phyloP scores from a whole-genome alignment of 2,888 invertebrate genomes.

The Cephalotes varians region DNA sequence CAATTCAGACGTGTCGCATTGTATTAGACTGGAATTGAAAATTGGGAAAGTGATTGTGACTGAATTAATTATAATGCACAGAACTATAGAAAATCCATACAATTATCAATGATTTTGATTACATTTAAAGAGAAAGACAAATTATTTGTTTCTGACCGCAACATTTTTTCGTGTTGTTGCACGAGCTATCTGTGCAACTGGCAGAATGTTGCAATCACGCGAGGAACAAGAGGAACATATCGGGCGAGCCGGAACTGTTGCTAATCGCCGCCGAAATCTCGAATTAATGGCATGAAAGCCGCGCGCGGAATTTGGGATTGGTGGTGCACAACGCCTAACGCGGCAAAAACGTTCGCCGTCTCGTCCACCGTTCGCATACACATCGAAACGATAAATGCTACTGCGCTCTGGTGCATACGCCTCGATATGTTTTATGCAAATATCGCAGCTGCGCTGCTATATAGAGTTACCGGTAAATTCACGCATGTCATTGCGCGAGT shows the following conservation, averaged over 20 bases:
- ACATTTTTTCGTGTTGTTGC: constrained; percentile 25
- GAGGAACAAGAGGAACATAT: constrained; percentile 66
- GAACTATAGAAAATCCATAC: background rate
- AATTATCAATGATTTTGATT: constrained; percentile 20
- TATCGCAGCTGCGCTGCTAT: constrained; percentile 58
- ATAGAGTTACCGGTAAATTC: constrained; percentile 69
- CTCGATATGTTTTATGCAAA: constrained; percentile 75
- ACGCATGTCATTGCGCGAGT: constrained; percentile 33
- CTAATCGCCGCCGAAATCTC: constrained; percentile 70
- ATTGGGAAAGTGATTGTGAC: background rate
- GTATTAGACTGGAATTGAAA: background rate
- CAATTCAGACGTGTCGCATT: background rate
- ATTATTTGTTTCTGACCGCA: background rate
- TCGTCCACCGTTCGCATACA: constrained; percentile 56
- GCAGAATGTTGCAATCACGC: constrained; percentile 36
- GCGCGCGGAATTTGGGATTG: constrained; percentile 56
- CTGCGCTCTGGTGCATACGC: constrained; percentile 62
- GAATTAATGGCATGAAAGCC: constrained; percentile 67
- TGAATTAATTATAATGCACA: background rate
- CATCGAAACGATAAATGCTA: constrained; percentile 73
- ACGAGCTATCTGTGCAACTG: constrained; percentile 7
- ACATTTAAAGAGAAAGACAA: background rate
- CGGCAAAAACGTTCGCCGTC: constrained; percentile 67
- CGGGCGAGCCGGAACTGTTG: constrained; percentile 59
- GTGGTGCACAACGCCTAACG: constrained; percentile 63